Evolutionary conservation across 2,113 vertebrate species (phyloP).

Genomic region (Sula dactylatra): DNA sequence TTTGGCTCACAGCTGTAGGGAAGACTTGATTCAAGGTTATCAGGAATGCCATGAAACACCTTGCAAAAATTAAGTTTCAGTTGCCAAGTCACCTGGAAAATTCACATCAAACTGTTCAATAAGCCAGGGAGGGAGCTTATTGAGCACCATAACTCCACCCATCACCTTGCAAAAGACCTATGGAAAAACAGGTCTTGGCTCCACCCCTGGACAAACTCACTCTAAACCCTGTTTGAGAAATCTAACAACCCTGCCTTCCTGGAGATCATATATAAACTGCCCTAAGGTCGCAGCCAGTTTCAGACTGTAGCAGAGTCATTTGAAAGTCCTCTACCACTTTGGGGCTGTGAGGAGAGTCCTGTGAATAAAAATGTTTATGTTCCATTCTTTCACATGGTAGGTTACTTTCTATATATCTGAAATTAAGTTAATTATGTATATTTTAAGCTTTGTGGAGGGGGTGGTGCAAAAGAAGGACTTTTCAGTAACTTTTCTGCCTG

Average conservation of each 20-base stretch:
- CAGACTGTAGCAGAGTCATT: neutral
- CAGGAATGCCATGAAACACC: neutral
- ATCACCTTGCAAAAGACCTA: neutral
- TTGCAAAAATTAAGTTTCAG: neutral
- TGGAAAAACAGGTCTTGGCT: neutral
- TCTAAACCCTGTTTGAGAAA: neutral
- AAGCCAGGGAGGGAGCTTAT: neutral
- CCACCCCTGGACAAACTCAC: neutral
- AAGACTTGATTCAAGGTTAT: neutral
- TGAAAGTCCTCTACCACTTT: neutral
- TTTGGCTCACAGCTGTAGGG: neutral
- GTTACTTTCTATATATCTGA: neutral
- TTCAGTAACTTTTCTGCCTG: neutral
- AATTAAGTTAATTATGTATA: neutral
- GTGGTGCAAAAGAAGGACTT: neutral
- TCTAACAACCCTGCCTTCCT: neutral
- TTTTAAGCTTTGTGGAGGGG: neutral
- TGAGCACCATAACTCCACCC: neutral
- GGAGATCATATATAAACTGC: neutral
- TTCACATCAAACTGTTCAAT: neutral
- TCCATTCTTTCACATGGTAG: neutral
- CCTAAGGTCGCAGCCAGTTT: neutral
- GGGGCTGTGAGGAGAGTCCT: neutral
- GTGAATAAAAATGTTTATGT: neutral
- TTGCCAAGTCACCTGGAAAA: neutral